Conservation (phyloP, 2,113 vertebrate genomes). For the Camelus dromedarius region DNA sequence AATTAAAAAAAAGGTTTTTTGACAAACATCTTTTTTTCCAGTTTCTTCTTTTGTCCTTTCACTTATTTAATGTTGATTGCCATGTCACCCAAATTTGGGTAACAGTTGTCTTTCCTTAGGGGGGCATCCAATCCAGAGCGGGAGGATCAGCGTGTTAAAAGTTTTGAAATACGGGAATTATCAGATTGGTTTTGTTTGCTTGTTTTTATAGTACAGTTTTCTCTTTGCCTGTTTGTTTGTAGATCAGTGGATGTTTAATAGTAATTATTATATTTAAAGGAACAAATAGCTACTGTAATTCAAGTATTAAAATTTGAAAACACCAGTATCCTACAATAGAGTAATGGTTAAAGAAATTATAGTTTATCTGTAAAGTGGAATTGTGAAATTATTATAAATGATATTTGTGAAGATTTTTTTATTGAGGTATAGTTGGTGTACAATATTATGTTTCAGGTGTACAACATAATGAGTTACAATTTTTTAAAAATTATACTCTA, state of each 20-base stretch:
- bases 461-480: background rate
- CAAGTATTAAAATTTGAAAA: background rate
- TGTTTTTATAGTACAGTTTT: background rate
- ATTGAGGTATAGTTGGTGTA: background rate
- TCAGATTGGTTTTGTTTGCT: background rate
- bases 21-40: background rate
- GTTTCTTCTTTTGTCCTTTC: background rate
- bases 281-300: slow-evolving; percentile 25
- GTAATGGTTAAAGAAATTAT: background rate
- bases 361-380: background rate
- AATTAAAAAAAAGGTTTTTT: background rate
- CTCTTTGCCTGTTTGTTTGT: background rate
- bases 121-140: no score
- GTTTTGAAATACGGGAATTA: background rate
- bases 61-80: background rate
- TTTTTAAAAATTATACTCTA: background rate
- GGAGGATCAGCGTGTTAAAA: no score
- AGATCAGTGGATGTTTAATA: background rate
- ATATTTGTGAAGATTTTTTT: background rate
- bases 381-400: background rate
- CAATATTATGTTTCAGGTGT: background rate
- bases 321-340: background rate
- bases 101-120: no score
- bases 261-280: slow-evolving; percentile 2
- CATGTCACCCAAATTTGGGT: no score